Base-by-base conservation (phyloP, 2,797 vertebrate genomes). In the Tachyglossus aculeatus region DNA sequence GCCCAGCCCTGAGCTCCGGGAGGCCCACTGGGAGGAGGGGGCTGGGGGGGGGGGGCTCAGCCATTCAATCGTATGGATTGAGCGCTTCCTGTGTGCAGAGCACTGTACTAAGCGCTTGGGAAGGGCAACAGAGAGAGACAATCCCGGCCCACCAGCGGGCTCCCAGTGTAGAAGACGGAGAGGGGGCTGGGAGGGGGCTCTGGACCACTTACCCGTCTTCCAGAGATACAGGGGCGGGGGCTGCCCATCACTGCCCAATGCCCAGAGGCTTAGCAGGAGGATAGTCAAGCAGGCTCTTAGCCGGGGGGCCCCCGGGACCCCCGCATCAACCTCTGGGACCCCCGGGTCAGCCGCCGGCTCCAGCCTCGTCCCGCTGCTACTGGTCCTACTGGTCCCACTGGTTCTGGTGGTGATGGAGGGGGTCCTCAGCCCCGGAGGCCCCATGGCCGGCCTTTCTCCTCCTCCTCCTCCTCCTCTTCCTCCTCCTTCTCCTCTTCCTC, bases 171-270 rank as follows among this genome's bases (percentile, higher is more conserved):
- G 13, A 9, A 32, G 67, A 16, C 2, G n/a, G 7, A 38, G 51
- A 13, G 1, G n/a, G n/a, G 9, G 53, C 13, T 9, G 48, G 31
- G 29, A 27, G 54, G 40, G 29, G 19, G 8, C 47, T 39, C 37
- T 21, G 27, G 31, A 40, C 53, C 56, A 86, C 90, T 78, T 94
- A 99, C 97, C 97, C 4, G 97, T 98, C 92, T 96, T 95, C 97
- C 97, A 99, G 86, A 97, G 90, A 93, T 98, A 99, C 58, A 96
- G 90, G 0, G 93, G 94, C 32, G 95, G 95, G 83, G 93, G 93
- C 82, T 93, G 93, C 43, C 93, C 94, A 71, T 93, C 96, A 11
- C 94, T 85, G 7, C 56, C 62, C 68, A 90, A 83, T 89, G 88
- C 87, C 50, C 82, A 91, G 77, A 48, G 63, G 40, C 47, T 9